Evolutionary conservation across 2,888 invertebrate species (phyloP).

Genomic region (Pollenia labialis): DNA sequence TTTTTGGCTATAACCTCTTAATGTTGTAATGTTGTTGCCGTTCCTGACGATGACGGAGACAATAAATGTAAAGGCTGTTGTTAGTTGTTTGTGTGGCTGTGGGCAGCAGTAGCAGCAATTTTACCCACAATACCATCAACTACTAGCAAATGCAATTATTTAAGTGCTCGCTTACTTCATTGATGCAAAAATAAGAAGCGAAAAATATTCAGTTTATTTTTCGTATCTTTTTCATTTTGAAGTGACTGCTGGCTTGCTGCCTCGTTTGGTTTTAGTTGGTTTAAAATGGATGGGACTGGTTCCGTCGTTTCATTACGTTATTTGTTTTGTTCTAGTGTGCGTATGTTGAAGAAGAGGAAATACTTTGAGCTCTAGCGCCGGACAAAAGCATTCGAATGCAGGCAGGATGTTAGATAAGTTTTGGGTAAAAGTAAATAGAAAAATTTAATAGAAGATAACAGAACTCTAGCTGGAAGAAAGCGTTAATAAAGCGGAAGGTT

Average conservation of each 20-base stretch:
- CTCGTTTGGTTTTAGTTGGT: slow-evolving; percentile 47
- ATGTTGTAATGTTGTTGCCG: not conserved
- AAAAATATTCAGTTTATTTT: slow-evolving; percentile 25
- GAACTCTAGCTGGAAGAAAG: too few species aligned
- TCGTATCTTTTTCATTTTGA: slow-evolving; percentile 44
- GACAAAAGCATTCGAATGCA: slow-evolving; percentile 14
- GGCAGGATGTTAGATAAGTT: slow-evolving; percentile 30
- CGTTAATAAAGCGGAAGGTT: too few species aligned
- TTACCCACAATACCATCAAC: slow-evolving; percentile 71
- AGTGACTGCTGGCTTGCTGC: slow-evolving; percentile 15
- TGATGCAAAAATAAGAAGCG: slow-evolving; percentile 44
- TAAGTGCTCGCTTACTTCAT: slow-evolving; percentile 68
- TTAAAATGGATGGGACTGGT: slow-evolving; percentile 45
- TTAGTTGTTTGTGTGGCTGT: slow-evolving; percentile 22
- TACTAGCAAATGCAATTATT: slow-evolving; percentile 72
- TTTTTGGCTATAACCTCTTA: slow-evolving; percentile 21
- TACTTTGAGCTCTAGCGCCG: slow-evolving; percentile 55
- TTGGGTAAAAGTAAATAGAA: not conserved
- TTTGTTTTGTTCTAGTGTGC: slow-evolving; percentile 45
- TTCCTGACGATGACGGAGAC: slow-evolving; percentile 51
- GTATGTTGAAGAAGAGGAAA: slow-evolving; percentile 36
- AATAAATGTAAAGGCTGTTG: slow-evolving; percentile 60
- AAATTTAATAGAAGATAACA: not conserved
- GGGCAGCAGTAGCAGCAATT: slow-evolving; percentile 30
- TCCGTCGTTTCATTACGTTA: slow-evolving; percentile 32